phyloP scores from a whole-genome alignment of 2,113 vertebrate genomes.

The Halcyon malimbica region DNA sequence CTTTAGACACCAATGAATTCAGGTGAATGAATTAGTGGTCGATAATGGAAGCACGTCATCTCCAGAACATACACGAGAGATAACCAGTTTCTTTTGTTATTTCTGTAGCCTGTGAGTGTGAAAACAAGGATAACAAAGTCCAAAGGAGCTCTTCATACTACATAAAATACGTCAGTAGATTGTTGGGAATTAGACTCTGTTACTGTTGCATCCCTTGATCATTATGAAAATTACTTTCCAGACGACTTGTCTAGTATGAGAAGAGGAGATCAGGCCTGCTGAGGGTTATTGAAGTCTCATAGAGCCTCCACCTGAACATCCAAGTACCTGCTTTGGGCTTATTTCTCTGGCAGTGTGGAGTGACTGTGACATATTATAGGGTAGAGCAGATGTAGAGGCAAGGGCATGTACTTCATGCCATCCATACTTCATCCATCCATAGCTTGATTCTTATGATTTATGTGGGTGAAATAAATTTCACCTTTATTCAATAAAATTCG shows the following conservation, averaged over 20 bases:
- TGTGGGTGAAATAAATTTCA: conserved; percentile 11
- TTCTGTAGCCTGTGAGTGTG: not conserved
- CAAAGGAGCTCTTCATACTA: not conserved
- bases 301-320: not conserved
- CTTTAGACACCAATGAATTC: not conserved
- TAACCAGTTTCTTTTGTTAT: not conserved
- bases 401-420: not conserved
- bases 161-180: not conserved
- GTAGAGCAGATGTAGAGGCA: not conserved
- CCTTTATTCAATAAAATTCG: conserved; percentile 46
- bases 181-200: not conserved
- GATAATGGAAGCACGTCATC: not conserved
- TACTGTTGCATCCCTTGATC: not conserved
- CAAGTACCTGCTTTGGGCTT: not conserved
- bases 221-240: not conserved
- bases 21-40: not conserved
- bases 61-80: not conserved
- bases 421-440: not conserved
- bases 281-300: not conserved
- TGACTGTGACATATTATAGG: not conserved
- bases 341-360: not conserved
- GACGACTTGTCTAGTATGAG: not conserved
- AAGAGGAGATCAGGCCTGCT: not conserved
- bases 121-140: not conserved
- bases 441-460: conserved; percentile 10